A percentile compares a stretch with the other conserved stretches of the same genome.
Evolutionary conservation across 1,140 invertebrate genomes (phyloP).

Genomic region (Brachionus rotundiformis): DNA sequence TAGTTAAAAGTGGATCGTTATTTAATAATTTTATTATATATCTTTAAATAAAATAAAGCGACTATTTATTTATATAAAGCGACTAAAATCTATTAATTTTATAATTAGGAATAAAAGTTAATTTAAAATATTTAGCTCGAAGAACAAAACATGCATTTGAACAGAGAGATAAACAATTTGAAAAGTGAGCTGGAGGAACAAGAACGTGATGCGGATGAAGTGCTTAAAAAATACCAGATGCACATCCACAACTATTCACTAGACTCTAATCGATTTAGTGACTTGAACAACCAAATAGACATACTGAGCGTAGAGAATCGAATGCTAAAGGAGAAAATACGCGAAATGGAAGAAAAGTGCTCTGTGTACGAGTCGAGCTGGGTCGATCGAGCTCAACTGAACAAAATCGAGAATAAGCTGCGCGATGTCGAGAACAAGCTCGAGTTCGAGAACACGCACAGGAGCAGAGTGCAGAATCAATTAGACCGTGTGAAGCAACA

Average conservation of each 20-base stretch:
- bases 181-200: conserved; percentile 83
- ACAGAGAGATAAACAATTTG: conserved; percentile 77
- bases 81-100: too few species aligned
- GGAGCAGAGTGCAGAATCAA: neutral
- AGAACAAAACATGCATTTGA: conserved; percentile 73
- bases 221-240: conserved; percentile 86
- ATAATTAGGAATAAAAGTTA: neutral
- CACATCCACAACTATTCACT: conserved; percentile 69
- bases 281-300: conserved; percentile 17
- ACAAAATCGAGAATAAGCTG: conserved; percentile 16
- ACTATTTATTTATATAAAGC: too few species aligned
- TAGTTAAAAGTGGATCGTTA: too few species aligned
- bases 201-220: conserved; percentile 83
- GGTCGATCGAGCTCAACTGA: conserved; percentile 3
- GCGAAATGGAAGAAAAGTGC: conserved; percentile 33
- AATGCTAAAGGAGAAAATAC: conserved; percentile 16
- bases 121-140: conserved; percentile 67
- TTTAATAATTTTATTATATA: too few species aligned
- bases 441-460: conserved; percentile 25
- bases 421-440: conserved; percentile 1
- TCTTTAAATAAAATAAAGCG: too few species aligned
- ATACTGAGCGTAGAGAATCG: conserved; percentile 20
- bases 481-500: conserved; percentile 25
- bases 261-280: conserved; percentile 1
- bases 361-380: neutral